These are phyloP conservation scores for Melanotaenia boesemani DNA, from an alignment of 2,797 vertebrate genomes.

Conservation along the genomic window DNA sequence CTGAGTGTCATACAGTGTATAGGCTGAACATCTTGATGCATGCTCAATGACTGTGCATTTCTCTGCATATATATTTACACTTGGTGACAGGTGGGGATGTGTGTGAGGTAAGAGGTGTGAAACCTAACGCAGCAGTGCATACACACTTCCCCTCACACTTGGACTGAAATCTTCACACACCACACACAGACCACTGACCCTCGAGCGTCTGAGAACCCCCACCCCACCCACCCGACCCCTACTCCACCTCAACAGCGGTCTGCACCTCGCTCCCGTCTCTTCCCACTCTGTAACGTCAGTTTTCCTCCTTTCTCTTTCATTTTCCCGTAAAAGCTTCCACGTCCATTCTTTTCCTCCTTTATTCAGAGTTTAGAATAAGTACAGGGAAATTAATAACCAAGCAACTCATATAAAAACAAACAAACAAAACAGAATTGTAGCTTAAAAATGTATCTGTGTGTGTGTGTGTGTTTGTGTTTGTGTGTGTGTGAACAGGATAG, in stretches of 20 bases:
- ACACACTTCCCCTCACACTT: constrained; percentile 69
- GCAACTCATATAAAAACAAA: background rate
- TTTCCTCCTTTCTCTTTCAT: background rate
- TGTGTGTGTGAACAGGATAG: background rate
- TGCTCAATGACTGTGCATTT: constrained; percentile 65
- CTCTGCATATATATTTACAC: constrained; percentile 84
- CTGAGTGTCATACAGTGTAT: constrained; percentile 1
- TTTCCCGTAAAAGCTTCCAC: background rate
- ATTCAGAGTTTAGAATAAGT: background rate
- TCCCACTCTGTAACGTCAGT: constrained; percentile 34
- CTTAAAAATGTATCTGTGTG: no score
- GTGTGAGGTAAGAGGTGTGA: constrained; percentile 82
- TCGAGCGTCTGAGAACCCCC: constrained; percentile 33
- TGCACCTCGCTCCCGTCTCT: constrained; percentile 24
- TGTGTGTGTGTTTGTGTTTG: no score
- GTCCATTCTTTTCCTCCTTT: background rate
- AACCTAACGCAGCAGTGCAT: constrained; percentile 75
- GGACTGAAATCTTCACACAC: constrained; percentile 70
- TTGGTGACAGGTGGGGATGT: constrained; percentile 87
- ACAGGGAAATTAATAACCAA: background rate
- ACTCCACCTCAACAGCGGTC: constrained; percentile 4
- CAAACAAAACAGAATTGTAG: background rate
- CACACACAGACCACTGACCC: constrained; percentile 60
- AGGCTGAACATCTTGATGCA: constrained; percentile 26
- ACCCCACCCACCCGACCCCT: background rate